A percentile compares a stretch with the other conserved stretches of the same genome.
These are phyloP conservation scores for Nephila pilipes DNA, from an alignment of 1,140 invertebrate species.

Conservation along the genomic window DNA sequence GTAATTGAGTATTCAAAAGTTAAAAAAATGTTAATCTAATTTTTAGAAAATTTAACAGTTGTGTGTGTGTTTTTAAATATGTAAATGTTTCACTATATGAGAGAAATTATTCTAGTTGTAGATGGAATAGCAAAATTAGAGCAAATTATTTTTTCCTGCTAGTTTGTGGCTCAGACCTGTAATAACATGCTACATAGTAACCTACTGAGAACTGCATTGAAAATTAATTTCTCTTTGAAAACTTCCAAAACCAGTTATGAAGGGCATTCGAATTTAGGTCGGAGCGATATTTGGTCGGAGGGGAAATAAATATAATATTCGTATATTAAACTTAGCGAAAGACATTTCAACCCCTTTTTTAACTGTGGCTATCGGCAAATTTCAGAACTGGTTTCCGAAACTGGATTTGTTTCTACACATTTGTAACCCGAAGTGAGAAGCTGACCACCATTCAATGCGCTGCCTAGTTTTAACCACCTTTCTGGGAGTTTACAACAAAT, in stretches of 20 bases:
- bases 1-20: too few species aligned
- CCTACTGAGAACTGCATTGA: conserved; percentile 8
- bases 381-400: neutral
- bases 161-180: neutral
- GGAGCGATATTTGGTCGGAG: neutral
- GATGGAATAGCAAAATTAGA: too few species aligned
- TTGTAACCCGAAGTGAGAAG: neutral
- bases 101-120: too few species aligned
- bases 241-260: conserved; percentile 21
- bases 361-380: neutral
- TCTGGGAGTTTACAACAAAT: neutral
- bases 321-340: neutral
- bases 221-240: conserved; percentile 1
- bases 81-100: too few species aligned
- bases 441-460: neutral
- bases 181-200: neutral
- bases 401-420: neutral
- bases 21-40: too few species aligned
- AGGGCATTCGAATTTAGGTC: conserved; percentile 32
- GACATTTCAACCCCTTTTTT: neutral
- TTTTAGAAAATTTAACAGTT: too few species aligned
- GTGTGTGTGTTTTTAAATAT: too few species aligned
- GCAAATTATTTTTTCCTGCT: too few species aligned
- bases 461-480: neutral
- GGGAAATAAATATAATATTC: neutral